Conservation (phyloP, 2,888 invertebrate genomes). For the Himalopsyche tibetana region DNA sequence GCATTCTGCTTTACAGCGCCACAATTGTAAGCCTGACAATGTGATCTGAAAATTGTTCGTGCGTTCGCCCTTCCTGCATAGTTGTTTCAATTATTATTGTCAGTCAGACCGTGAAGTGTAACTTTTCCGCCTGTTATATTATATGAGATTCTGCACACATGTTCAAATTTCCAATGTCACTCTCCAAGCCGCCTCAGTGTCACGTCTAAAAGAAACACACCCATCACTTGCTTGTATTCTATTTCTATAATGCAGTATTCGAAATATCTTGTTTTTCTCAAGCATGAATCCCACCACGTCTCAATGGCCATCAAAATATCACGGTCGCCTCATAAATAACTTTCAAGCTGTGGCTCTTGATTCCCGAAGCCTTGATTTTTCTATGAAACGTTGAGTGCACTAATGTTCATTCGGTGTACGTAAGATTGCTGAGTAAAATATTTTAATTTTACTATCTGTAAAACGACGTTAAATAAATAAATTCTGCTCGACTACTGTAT, state of each 20-base stretch:
- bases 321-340: slow-evolving; percentile 6
- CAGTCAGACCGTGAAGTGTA: slow-evolving; percentile 50
- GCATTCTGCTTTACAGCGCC: too few relatives aligned
- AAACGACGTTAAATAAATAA: too few relatives aligned
- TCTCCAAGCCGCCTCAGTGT: slow-evolving; percentile 51
- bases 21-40: neutral
- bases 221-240: neutral
- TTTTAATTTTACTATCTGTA: too few relatives aligned
- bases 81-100: slow-evolving; percentile 32
- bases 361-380: neutral
- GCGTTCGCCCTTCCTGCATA: slow-evolving; percentile 24
- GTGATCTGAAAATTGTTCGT: slow-evolving; percentile 1
- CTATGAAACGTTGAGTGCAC: neutral
- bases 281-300: neutral
- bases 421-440: too few relatives aligned
- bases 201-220: slow-evolving; percentile 39
- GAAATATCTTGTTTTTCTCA: slow-evolving; percentile 16
- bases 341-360: neutral
- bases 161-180: slow-evolving; percentile 53
- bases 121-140: slow-evolving; percentile 48
- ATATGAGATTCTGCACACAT: slow-evolving; percentile 55
- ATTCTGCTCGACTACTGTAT: too few relatives aligned
- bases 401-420: too few relatives aligned
- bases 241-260: slow-evolving; percentile 17
- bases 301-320: slow-evolving; percentile 18